A percentile compares a stretch with the other conserved stretches of the same genome.
These are phyloP conservation scores for Uromys caudimaculatus DNA, from an alignment of 2,797 vertebrate species.

Conservation along the genomic window DNA sequence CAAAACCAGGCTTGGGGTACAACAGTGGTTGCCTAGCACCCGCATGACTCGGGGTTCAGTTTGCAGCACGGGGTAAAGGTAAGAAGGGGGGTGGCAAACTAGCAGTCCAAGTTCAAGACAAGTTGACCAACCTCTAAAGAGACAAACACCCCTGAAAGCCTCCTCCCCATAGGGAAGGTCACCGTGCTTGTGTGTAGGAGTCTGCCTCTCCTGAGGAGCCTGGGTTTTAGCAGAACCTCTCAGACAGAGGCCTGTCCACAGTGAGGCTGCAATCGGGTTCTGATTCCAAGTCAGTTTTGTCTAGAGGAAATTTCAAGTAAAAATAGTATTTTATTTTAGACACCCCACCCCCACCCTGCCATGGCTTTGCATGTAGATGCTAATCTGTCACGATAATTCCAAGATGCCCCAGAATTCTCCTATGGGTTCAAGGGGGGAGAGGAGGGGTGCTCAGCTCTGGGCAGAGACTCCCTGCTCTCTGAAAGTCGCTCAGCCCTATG, in stretches of 20 bases:
- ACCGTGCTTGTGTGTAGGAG: conserved; percentile 75
- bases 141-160: neutral
- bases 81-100: neutral
- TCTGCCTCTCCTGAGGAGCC: conserved; percentile 87
- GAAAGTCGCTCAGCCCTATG: neutral
- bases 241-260: neutral
- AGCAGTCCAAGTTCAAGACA: neutral
- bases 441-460: neutral
- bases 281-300: neutral
- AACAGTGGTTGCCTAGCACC: neutral
- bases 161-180: neutral
- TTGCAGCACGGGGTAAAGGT: neutral
- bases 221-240: conserved; percentile 34
- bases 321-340: neutral
- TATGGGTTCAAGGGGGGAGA: neutral
- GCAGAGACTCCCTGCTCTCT: neutral
- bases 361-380: neutral
- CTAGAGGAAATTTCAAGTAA: neutral
- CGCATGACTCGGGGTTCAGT: neutral
- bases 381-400: neutral
- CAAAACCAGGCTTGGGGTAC: neutral
- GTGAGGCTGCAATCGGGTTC: rapidly evolving
- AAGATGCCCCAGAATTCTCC: neutral
- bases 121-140: neutral
- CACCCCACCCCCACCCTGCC: rapidly evolving